phyloP scores from a whole-genome alignment of 2,888 invertebrate species.

The Tigriopus californicus region DNA sequence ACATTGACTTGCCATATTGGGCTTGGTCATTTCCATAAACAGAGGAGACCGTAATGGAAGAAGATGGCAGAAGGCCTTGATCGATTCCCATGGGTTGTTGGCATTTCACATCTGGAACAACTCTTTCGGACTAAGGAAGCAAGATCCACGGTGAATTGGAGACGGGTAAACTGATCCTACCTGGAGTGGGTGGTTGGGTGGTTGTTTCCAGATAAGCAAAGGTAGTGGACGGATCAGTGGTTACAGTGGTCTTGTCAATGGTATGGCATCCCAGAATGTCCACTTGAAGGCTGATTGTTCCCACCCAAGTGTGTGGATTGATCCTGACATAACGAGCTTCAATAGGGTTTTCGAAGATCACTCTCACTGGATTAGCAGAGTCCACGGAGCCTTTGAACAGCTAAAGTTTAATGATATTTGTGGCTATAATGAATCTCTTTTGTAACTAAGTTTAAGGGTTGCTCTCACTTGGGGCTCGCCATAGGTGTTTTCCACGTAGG shows the following conservation, averaged over 20 bases:
- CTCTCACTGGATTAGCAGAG: constrained; percentile 36
- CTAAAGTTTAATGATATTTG: constrained; percentile 30
- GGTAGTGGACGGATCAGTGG: constrained; percentile 3
- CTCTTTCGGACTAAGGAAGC: no score
- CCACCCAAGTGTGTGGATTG: constrained; percentile 53
- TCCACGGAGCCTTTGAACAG: constrained; percentile 53
- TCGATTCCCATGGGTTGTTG: constrained; percentile 52
- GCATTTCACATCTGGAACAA: constrained; percentile 24
- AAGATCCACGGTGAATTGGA: no score
- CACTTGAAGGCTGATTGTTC: constrained; percentile 42
- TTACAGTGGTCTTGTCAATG: constrained; percentile 18
- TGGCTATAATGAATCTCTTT: no score
- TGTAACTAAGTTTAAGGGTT: no score
- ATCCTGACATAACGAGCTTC: constrained; percentile 53
- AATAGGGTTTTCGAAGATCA: constrained; percentile 48
- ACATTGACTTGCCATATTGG: constrained; percentile 25
- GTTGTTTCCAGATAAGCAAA: background rate
- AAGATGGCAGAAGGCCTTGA: constrained; percentile 37
- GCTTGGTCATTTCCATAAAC: constrained; percentile 23
- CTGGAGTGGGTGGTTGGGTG: background rate
- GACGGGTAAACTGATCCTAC: no score
- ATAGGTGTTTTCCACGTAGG: no score
- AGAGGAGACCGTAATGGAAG: constrained; percentile 49
- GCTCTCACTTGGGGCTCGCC: no score
- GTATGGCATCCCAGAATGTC: constrained; percentile 53